phyloP scores from a whole-genome alignment of 2,113 vertebrate genomes.

The Pollimyrus isidori region DNA sequence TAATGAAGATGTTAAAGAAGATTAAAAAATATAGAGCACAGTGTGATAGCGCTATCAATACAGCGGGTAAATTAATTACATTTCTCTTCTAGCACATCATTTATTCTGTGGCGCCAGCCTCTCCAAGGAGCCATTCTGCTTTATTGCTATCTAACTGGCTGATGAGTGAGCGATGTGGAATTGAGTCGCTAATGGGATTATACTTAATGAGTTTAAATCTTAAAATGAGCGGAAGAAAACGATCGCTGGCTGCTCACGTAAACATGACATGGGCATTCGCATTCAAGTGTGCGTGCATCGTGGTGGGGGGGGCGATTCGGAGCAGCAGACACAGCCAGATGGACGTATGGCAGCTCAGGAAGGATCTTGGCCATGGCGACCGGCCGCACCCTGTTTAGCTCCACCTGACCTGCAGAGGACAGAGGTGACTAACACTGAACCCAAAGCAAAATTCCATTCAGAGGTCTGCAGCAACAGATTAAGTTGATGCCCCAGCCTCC shows the following conservation, averaged over 20 bases:
- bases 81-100: constrained; percentile 98
- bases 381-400: neutral
- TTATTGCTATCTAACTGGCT: constrained; percentile 94
- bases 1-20: constrained; percentile 95
- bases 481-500: neutral
- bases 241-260: neutral
- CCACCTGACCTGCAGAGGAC: neutral
- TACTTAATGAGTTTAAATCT: constrained; percentile 89
- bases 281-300: neutral
- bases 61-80: constrained; percentile 99
- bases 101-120: constrained; percentile 92
- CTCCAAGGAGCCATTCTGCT: constrained; percentile 94
- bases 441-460: neutral
- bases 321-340: neutral
- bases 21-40: constrained; percentile 92
- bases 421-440: neutral
- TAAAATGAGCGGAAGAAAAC: constrained; percentile 41
- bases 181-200: constrained; percentile 96
- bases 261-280: neutral
- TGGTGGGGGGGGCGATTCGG: neutral
- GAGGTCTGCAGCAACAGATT: neutral
- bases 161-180: constrained; percentile 95
- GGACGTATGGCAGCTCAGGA: neutral
- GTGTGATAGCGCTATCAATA: constrained; percentile 99
- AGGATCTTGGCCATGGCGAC: neutral